phyloP scores from a whole-genome alignment of 2,113 vertebrate genomes.

The Micromys minutus region DNA sequence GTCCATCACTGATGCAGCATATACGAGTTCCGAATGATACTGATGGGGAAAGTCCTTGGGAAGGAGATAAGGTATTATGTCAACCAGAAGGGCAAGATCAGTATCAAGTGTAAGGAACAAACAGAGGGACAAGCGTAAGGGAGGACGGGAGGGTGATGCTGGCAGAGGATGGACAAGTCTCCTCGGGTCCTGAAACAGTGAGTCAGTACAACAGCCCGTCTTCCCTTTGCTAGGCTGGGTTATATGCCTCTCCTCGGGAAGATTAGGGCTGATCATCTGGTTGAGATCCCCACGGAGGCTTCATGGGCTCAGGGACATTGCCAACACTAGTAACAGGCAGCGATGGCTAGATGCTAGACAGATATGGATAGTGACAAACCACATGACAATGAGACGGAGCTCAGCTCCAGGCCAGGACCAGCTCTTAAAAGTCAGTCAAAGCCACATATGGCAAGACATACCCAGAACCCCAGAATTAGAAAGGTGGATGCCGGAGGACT shows the following conservation, averaged over 20 bases:
- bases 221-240: neutral
- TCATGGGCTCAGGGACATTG: neutral
- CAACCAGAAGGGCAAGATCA: neutral
- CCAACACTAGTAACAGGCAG: neutral
- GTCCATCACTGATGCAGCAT: neutral
- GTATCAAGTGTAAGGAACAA: neutral
- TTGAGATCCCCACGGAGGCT: neutral
- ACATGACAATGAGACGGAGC: no score
- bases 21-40: neutral
- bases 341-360: neutral
- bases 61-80: neutral
- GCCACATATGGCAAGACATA: neutral
- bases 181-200: neutral
- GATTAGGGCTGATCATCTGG: neutral
- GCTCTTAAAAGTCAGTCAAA: neutral
- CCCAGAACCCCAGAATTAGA: no score
- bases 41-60: neutral
- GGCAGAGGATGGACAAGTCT: rapidly evolving
- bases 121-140: neutral
- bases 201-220: neutral
- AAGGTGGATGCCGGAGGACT: neutral
- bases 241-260: no score
- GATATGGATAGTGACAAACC: neutral
- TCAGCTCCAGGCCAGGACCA: neutral
- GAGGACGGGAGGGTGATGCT: neutral